Conservation (phyloP, 1,140 invertebrate genomes). For the Akabosia matsudoensis region DNA sequence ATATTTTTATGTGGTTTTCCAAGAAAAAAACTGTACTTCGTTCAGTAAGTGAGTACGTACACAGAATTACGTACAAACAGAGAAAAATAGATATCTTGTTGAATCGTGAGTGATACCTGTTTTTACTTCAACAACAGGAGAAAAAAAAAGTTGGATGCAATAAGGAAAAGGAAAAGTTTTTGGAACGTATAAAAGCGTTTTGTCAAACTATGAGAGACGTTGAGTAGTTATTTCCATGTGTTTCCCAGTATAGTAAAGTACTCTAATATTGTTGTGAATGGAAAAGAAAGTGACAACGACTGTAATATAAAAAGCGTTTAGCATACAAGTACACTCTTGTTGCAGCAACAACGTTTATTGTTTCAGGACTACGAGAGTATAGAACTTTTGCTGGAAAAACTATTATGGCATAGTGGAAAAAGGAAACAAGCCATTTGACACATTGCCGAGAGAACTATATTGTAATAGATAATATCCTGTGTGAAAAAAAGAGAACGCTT, state of each 20-base stretch:
- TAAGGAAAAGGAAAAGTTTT: slow-evolving; percentile 23
- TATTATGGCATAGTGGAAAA: background rate
- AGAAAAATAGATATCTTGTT: slow-evolving; percentile 27
- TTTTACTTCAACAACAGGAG: background rate
- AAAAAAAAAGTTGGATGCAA: slow-evolving; percentile 19
- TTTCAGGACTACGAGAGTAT: too few species aligned
- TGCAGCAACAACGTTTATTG: too few species aligned
- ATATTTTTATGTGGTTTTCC: slow-evolving; percentile 15
- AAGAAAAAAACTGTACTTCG: background rate
- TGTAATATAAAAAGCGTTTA: too few species aligned
- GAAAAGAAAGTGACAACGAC: background rate
- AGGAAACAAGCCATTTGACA: slow-evolving; percentile 16
- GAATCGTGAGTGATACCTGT: slow-evolving; percentile 13
- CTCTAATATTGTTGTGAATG: background rate
- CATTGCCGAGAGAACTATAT: background rate
- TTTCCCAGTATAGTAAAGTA: too few species aligned
- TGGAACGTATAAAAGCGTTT: background rate
- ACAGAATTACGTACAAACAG: background rate
- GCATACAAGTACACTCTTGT: too few species aligned
- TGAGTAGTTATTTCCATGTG: background rate
- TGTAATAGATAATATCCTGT: background rate
- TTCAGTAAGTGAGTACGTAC: too few species aligned
- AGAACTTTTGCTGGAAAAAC: too few species aligned
- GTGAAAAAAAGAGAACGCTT: background rate
- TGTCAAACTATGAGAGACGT: slow-evolving; percentile 7